These are phyloP conservation scores for Hermatobates lingyangjiaoensis DNA, from an alignment of 1,140 invertebrate species.

Conservation along the genomic window DNA sequence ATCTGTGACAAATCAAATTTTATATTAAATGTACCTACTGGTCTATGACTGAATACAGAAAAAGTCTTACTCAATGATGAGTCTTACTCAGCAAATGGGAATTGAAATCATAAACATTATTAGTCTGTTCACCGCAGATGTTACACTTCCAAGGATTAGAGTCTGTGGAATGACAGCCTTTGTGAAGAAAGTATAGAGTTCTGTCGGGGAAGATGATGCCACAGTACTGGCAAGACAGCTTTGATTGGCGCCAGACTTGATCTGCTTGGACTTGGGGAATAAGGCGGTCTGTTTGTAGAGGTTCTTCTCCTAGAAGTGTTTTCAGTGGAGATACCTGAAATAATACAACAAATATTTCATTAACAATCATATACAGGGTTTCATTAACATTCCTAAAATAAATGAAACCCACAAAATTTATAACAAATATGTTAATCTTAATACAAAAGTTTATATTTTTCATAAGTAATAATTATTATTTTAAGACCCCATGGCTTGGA, in stretches of 20 bases:
- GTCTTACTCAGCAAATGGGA: conserved; percentile 85
- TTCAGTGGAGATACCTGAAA: conserved; percentile 58
- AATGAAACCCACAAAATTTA: not conserved
- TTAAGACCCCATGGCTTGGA: too few relatives aligned
- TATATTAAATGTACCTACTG: too few relatives aligned
- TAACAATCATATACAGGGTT: not conserved
- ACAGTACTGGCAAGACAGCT: conserved; percentile 42
- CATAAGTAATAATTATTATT: too few relatives aligned
- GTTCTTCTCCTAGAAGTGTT: conserved; percentile 57
- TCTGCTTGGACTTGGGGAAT: not conserved
- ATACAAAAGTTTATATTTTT: too few relatives aligned
- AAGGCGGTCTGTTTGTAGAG: too few relatives aligned
- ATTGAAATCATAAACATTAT: conserved; percentile 90
- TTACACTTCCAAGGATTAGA: conserved; percentile 96
- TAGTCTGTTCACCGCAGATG: conserved; percentile 83
- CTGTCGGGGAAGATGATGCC: conserved; percentile 87
- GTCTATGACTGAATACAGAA: too few relatives aligned
- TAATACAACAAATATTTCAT: conserved; percentile 3
- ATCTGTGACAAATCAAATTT: too few relatives aligned
- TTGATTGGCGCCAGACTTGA: not conserved
- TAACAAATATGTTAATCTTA: too few relatives aligned
- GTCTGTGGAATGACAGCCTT: conserved; percentile 80
- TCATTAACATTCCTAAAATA: not conserved
- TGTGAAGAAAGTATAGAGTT: conserved; percentile 89
- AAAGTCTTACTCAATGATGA: conserved; percentile 55